Conservation (phyloP, 2,113 vertebrate genomes). For the Sterrhoptilus dennistouni region DNA sequence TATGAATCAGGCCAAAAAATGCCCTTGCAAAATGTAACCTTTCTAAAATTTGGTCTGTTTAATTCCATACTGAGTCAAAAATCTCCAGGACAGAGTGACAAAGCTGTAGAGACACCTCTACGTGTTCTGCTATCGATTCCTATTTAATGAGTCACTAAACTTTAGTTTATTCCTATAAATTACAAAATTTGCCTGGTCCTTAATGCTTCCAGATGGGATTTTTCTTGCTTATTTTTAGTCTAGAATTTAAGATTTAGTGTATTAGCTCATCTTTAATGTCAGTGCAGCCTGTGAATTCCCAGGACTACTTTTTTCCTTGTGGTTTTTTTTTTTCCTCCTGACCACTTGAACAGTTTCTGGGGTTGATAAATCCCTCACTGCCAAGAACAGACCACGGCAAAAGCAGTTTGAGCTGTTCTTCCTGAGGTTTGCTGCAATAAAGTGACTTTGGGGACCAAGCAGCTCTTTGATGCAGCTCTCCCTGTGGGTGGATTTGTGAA, state of each 20-base stretch:
- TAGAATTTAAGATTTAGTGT: neutral
- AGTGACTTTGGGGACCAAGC: neutral
- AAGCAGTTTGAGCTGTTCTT: neutral
- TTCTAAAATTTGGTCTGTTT: neutral
- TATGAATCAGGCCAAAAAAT: neutral
- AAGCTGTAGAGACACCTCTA: neutral
- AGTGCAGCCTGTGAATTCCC: neutral
- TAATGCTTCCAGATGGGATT: neutral
- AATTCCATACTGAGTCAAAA: neutral
- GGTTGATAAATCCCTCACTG: neutral
- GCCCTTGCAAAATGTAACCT: neutral
- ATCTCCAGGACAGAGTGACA: neutral
- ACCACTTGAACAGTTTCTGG: neutral
- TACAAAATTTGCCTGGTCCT: neutral
- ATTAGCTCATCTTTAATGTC: neutral
- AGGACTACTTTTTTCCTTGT: neutral
- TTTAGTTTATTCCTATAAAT: neutral
- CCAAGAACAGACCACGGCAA: neutral
- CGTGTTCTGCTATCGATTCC: neutral
- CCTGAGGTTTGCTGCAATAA: neutral
- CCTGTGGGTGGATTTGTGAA: accelerated
- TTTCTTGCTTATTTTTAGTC: neutral
- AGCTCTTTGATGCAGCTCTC: neutral
- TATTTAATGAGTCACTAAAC: neutral
- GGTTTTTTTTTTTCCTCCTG: neutral